These are phyloP conservation scores for Apostichopus parvimensis DNA, from an alignment of 35 echinoderm and acorn worm genomes.

Conservation along the genomic window DNA sequence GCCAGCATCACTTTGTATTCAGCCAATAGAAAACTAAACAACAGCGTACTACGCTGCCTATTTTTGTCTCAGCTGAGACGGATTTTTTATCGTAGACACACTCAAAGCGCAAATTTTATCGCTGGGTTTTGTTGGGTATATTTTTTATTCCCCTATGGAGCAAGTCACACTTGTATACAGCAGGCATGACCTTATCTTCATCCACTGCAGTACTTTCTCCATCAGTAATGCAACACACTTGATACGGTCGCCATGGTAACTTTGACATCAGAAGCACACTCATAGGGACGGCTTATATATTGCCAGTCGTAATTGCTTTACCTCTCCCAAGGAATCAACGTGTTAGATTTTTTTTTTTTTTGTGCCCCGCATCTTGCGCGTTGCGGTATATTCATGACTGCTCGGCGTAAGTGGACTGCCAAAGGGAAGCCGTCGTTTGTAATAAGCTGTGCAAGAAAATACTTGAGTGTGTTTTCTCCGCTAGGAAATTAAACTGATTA, in stretches of 20 bases:
- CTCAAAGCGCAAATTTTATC: no score
- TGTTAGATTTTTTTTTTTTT: background rate
- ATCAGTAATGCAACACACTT: conserved; percentile 46
- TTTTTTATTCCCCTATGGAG: background rate
- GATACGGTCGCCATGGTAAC: conserved; percentile 27
- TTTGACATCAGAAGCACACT: conserved; percentile 48
- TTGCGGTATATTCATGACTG: background rate
- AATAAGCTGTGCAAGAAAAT: background rate
- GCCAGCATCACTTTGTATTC: background rate
- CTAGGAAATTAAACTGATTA: no score
- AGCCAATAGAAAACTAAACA: background rate
- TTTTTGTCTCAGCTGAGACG: background rate
- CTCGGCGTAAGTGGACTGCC: background rate
- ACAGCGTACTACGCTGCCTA: background rate
- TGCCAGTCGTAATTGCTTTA: conserved; percentile 44
- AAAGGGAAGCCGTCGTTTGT: background rate
- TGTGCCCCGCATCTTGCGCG: background rate
- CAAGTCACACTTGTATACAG: background rate
- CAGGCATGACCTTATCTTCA: conserved; percentile 7
- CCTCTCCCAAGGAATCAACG: background rate
- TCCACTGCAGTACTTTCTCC: conserved; percentile 29
- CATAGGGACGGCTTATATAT: conserved; percentile 37
- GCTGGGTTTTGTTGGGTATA: background rate
- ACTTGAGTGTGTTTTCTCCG: background rate
- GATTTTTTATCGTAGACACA: no score